phyloP scores from a whole-genome alignment of 2,113 vertebrate genomes.

The Morone saxatilis region DNA sequence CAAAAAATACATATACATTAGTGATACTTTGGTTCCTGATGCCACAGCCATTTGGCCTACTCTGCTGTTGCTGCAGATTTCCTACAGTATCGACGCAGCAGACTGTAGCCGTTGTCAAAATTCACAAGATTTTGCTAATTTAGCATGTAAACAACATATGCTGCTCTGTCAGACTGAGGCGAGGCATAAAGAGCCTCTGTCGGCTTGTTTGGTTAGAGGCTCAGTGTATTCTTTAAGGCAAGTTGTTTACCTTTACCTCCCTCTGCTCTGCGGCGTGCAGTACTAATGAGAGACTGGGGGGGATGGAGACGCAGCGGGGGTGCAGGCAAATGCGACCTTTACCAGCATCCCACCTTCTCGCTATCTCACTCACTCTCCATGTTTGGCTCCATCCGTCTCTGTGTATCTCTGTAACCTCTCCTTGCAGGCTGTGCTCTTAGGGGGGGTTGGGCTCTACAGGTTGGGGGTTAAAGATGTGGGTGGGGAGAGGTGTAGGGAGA shows the following conservation, averaged over 20 bases:
- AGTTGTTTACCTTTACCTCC: constrained; percentile 49
- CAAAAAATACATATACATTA: background rate
- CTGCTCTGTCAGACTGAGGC: constrained; percentile 35
- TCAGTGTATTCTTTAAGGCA: constrained; percentile 44
- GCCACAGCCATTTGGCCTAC: background rate
- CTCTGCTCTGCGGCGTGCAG: constrained; percentile 24
- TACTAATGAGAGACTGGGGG: constrained; percentile 65
- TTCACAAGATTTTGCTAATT: constrained; percentile 50
- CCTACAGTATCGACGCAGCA: background rate
- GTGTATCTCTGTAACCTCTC: constrained; percentile 17
- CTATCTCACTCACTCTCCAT: constrained; percentile 3
- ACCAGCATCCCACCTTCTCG: constrained; percentile 35
- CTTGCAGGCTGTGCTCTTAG: background rate
- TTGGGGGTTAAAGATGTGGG: constrained; percentile 56
- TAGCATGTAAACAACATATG: constrained; percentile 65
- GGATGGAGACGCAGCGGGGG: constrained; percentile 29
- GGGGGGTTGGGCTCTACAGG: constrained; percentile 27
- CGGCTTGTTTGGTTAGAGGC: constrained; percentile 28
- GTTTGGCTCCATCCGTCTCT: constrained; percentile 12
- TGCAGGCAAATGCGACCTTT: constrained; percentile 70
- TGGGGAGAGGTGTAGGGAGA: constrained; percentile 26
- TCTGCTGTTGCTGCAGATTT: constrained; percentile 44
- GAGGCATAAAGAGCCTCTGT: constrained; percentile 33
- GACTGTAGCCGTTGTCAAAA: constrained; percentile 27
- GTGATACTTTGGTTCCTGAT: background rate